Base-by-base conservation (phyloP, 2,888 invertebrate genomes). In the Digitonthophagus gazella region DNA sequence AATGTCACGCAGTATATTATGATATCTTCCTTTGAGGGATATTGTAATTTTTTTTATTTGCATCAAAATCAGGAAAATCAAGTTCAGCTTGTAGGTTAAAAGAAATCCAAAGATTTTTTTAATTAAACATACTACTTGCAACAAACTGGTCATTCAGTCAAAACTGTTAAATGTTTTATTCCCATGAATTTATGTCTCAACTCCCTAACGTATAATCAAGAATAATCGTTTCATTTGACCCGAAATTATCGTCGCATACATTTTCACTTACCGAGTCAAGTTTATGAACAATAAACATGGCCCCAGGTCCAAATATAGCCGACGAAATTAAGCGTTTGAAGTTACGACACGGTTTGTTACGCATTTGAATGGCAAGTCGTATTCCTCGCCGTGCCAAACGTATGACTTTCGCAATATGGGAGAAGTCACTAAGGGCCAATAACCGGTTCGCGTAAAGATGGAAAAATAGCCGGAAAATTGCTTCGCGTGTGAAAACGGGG, bases 381-480 rank as follows among this genome's bases (percentile, higher is more conserved):
- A 8, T 44, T 44, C 28, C 28, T 6, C 22, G 4, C 4, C 3
- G 22, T 4, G 22, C 4, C 3, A 44, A 44, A 44, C 28, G 28
- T 44, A 11, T 44, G 28, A 44, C 28, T 6, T 44, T 11, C 28
- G 28, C 11, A 44, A 44, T 44, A 44, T 44, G 28, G 8, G 28
- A 44, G 28, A 44, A 44, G 28, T 44, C 28, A 44, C 28, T 44
- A 44, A 44, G 28, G 28, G 28, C 28, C 11, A 44, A 44, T 44
- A 44, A 44, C 28, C 28, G 28, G 28, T 44, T 44, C 11, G 28
- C 28, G 28, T 44, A 44, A 44, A 5, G 28, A 44, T 44, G 28
- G 6, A 44, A 61, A 61, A 61, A 61, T 16, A 19, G 11, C 18
- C 20, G 20, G 18, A 61, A 61, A 61, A 61, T 61, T 61, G 61